Evolutionary conservation across 2,888 invertebrate species (phyloP).

Genomic region (Brachylomia viminalis): DNA sequence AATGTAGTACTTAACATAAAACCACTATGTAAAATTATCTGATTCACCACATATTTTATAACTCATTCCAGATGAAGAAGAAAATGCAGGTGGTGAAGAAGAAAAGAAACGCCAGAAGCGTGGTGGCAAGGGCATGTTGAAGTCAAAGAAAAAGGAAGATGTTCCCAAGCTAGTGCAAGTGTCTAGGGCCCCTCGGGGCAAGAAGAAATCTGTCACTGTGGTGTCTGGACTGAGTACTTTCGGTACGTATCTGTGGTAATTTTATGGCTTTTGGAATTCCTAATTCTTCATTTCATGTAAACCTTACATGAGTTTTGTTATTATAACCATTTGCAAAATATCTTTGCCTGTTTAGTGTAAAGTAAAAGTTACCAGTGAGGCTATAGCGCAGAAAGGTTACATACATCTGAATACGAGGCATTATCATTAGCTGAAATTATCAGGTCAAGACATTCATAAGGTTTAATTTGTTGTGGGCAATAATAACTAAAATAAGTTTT

Average conservation of each 20-base stretch:
- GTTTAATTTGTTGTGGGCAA: background rate
- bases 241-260: conserved; percentile 89
- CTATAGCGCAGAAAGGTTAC: background rate
- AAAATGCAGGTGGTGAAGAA: conserved; percentile 95
- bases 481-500: background rate
- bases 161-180: conserved; percentile 96
- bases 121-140: conserved; percentile 98
- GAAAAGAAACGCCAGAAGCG: conserved; percentile 99
- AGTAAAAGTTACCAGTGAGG: background rate
- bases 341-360: background rate
- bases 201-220: conserved; percentile 99
- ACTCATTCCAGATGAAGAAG: conserved; percentile 89
- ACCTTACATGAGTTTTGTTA: background rate
- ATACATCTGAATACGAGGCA: background rate
- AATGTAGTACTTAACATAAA: background rate
- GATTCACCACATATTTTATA: background rate
- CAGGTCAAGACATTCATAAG: background rate
- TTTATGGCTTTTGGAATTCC: conserved; percentile 5
- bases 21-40: background rate
- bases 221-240: conserved; percentile 98
- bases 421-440: background rate
- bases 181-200: conserved; percentile 97
- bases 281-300: background rate
- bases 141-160: conserved; percentile 98
- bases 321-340: background rate